Conservation (phyloP, 2,888 invertebrate species). For the Torymus aiolomorphi region DNA sequence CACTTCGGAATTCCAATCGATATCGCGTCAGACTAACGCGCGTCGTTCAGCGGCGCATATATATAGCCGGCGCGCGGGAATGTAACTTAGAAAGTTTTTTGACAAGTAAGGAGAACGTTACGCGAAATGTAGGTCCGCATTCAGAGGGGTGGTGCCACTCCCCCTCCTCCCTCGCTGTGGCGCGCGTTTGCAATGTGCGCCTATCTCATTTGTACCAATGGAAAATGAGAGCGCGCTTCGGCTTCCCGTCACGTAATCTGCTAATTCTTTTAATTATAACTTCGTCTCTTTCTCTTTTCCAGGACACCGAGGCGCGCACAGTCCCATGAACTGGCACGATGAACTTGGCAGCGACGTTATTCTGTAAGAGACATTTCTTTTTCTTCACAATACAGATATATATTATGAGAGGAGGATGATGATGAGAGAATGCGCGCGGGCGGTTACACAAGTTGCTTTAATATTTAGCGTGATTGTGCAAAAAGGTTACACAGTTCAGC, state of each 20-base stretch:
- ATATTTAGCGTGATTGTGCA: too few relatives aligned
- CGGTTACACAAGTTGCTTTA: too few relatives aligned
- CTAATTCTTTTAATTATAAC: slow-evolving; percentile 48
- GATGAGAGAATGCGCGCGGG: too few relatives aligned
- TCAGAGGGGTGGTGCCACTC: background rate
- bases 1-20: slow-evolving; percentile 26
- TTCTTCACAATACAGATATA: background rate
- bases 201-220: background rate
- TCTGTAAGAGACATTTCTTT: slow-evolving; percentile 58
- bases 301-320: slow-evolving; percentile 63
- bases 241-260: slow-evolving; percentile 44
- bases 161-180: too few relatives aligned
- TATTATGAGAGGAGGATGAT: too few relatives aligned
- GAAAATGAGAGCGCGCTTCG: slow-evolving; percentile 40
- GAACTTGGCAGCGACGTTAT: slow-evolving; percentile 62
- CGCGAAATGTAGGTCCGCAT: slow-evolving; percentile 34
- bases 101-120: slow-evolving; percentile 17
- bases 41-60: background rate
- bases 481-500: too few relatives aligned
- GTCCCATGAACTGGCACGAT: slow-evolving; percentile 71
- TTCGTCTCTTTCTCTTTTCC: slow-evolving; percentile 56
- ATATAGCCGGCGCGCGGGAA: background rate
- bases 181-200: background rate
- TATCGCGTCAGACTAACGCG: background rate
- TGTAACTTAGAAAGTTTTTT: slow-evolving; percentile 46